Base-by-base conservation (phyloP, 2,888 invertebrate genomes). In the Pinctada fucata region DNA sequence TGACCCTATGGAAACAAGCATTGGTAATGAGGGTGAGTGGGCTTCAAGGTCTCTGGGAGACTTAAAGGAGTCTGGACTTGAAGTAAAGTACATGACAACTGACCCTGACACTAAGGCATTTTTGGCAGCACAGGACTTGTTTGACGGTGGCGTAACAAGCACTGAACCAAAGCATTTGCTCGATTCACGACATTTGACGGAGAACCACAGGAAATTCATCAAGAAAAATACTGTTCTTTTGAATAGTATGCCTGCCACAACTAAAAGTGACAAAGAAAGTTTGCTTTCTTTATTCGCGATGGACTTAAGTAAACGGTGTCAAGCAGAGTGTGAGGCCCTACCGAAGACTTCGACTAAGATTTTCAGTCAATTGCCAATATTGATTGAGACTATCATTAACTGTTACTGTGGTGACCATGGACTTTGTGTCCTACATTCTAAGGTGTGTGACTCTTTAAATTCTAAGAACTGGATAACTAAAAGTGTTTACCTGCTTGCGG, bases 371-470 rank as follows among this genome's bases (percentile, higher is more conserved):
- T n/a, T n/a, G n/a, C n/a, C n/a, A n/a, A n/a, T n/a, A n/a, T n/a
- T n/a, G n/a, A n/a, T n/a, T n/a, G n/a, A n/a, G n/a, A n/a, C n/a
- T n/a, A n/a, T n/a, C n/a, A n/a, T n/a, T 16, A 45, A n/a, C n/a
- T 45, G 58, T 58, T 72, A 72, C 58, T 58, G 47, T 13, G 58
- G 58, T 72, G 49, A 58, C 58, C 51, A 51, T 58, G 72, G 45
- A 13, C 31, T 31, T 10, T 58, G 63, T 58, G 31, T 45, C 47
- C 8, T 45, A 16, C 4, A 72, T 31, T 72, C 63, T 45, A 13
- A 31, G 47, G 58, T 72, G 8, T 72, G 4, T 52, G 58, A 2
- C 0, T 52, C 45, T 31, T n/a, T n/a, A n/a, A 8, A n/a, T 58
- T 4, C 4, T 6, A 72, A 63, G 3, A 10, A 13, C 31, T 72